These are phyloP conservation scores for Oncorhynchus masou DNA, from an alignment of 2,113 vertebrate species.

Conservation along the genomic window DNA sequence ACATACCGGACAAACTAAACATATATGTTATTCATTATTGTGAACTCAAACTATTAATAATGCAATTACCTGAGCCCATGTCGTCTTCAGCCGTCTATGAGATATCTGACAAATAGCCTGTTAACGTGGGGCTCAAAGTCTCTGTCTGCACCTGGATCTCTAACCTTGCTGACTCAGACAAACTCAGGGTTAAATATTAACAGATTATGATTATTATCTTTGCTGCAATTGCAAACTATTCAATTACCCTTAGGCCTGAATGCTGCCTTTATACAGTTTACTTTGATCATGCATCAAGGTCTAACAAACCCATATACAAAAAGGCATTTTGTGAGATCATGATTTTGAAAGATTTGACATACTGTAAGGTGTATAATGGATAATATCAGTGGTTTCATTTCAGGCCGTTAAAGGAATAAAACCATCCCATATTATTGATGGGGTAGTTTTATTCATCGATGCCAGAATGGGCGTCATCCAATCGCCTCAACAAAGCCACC, in stretches of 20 bases:
- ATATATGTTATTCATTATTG: too few relatives aligned
- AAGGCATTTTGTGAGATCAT: background rate
- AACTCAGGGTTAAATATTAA: slow-evolving; percentile 68
- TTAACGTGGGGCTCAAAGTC: slow-evolving; percentile 58
- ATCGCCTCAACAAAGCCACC: slow-evolving; percentile 42
- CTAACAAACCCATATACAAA: background rate
- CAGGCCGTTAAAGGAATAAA: background rate
- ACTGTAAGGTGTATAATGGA: background rate
- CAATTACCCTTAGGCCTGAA: background rate
- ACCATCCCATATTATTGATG: background rate
- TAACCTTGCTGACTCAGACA: slow-evolving; percentile 38
- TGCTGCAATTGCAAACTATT: background rate
- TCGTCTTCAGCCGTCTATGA: slow-evolving; percentile 22
- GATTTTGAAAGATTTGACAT: background rate
- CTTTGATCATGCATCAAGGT: too few relatives aligned
- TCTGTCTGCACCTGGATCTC: slow-evolving; percentile 47
- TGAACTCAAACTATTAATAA: background rate
- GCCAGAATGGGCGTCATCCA: slow-evolving; percentile 33
- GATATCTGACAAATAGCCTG: slow-evolving; percentile 2
- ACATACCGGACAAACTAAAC: too few relatives aligned
- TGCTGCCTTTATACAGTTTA: background rate
- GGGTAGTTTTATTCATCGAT: background rate
- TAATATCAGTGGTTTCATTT: background rate
- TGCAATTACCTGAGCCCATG: slow-evolving; percentile 61
- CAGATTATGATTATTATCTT: background rate